Evolutionary conservation across 2,888 invertebrate genomes (phyloP), one percentile per base, ranked within the genome.

Genomic region (Cetonia aurata): DNA sequence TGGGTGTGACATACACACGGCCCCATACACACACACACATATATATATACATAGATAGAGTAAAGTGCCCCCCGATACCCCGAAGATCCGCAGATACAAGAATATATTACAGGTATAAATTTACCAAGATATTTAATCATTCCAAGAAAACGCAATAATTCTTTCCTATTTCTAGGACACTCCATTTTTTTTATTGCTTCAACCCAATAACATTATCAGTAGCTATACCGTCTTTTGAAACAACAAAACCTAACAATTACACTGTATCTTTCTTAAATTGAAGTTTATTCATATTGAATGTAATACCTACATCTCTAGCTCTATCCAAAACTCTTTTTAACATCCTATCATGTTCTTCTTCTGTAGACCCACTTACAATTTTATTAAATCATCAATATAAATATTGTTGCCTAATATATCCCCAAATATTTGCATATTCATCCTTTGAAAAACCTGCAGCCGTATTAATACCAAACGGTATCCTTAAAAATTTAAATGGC

Each of bases 121-220:
- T 60, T 53, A 55, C 57, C 57, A 41, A 75, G 25, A 70, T 73
- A 77, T 56, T 77, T 75, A 2, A 74, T 6, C 69, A 75, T 69
- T 6, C 76, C 73, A 25, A 76, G 55, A 57, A 76, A 52, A 9
- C 72, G 42, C 70, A 72, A 60, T 15, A 76, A 19, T 53, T 71
- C 67, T 67, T 74, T 71, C 53, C 69, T 72, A 67, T 62, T 69
- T 52, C 69, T 68, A 10, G 75, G 76, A 33, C 53, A 52, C 55
- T 72, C 19, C 10, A 76, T 31, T 37, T 55, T 55, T 3, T n/a
- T 33, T n/a, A 55, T 55, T 55, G 55, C 13, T 33, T 55, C 55
- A 4, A 55, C 8, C 0, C 15, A n/a, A n/a, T 31, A 2, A 13
- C 37, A 12, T 55, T 33, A 37, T 55, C 55, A 33, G 33, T 55